Evolutionary conservation across 2,888 invertebrate genomes (phyloP), one percentile per base, ranked within the genome.

Genomic region (Vesta saturnalis): DNA sequence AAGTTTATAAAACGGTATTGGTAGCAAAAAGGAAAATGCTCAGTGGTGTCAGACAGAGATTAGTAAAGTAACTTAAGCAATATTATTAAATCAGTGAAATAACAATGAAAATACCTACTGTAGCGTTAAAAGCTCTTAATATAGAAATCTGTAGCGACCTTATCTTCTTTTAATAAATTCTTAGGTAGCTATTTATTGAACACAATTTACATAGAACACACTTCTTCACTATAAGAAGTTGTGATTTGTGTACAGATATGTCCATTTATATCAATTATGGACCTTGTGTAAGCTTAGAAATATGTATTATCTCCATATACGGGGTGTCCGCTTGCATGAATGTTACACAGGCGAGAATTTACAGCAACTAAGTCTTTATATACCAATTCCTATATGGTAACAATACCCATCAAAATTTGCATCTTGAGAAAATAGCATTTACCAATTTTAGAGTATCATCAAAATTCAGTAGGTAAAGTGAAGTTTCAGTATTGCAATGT

Each of bases 131-230:
- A 67, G 69, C 64, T 71, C 78, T 78, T 78, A 78, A 78, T 78
- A 77, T 76, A 77, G 78, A 77, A 78, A 77, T 77, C 74, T 74
- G 65, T 71, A 61, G 64, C 72, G 60, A 63, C 67, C 73, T 75
- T 77, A 77, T 77, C 77, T 68, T 65, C 67, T 73, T 69, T 69
- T 74, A 73, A 77, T 78, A 77, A 80, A 81, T 80, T 78, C 76
- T 74, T 74, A 66, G 60, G 67, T 62, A 67, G 73, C 72, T 77
- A 80, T 81, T 82, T 81, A 81, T 81, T 77, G 77, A 73, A 72
- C 72, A 72, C 77, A 75, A 82, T 82, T 82, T 81, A 80, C 81
- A 81, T 81, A 79, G 76, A 77, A 80, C 80, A 81, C 80, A 81
- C 78, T 80, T 81, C 79, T 81, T 80, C 81, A 80, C 79, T 81